Conservation (phyloP, 2,888 invertebrate genomes). For the Malacosoma neustria region DNA sequence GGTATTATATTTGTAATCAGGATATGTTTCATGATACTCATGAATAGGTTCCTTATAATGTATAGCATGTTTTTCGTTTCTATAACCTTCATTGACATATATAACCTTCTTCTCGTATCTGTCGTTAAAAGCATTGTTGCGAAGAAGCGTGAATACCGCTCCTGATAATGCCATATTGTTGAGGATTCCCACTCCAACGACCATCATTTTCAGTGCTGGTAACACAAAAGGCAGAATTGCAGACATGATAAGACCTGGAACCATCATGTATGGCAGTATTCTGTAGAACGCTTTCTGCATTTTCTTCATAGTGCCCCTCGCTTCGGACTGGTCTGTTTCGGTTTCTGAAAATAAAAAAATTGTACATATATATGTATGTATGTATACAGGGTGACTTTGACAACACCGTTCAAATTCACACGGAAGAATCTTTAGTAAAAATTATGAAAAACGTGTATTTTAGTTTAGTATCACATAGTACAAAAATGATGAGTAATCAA, state of each 20-base stretch:
- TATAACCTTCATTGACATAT: slow-evolving; percentile 74
- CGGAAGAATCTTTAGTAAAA: too few relatives aligned
- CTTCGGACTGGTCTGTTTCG: slow-evolving; percentile 16
- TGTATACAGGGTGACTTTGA: too few relatives aligned
- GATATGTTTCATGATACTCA: slow-evolving; percentile 12
- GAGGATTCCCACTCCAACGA: slow-evolving; percentile 74
- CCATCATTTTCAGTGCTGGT: slow-evolving; percentile 80
- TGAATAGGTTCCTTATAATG: slow-evolving; percentile 9
- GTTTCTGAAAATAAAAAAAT: slow-evolving; percentile 31
- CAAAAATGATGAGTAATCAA: too few relatives aligned
- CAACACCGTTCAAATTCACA: too few relatives aligned
- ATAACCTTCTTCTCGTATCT: slow-evolving; percentile 68
- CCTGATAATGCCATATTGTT: slow-evolving; percentile 81
- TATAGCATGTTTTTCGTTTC: slow-evolving; percentile 42
- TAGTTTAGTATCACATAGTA: too few relatives aligned
- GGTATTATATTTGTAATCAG: slow-evolving; percentile 1
- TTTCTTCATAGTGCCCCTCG: slow-evolving; percentile 48
- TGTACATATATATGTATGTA: too few relatives aligned
- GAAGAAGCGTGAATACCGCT: slow-evolving; percentile 72
- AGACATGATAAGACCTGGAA: slow-evolving; percentile 79
- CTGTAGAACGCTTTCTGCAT: slow-evolving; percentile 42
- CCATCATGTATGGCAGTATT: slow-evolving; percentile 69
- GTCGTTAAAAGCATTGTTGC: slow-evolving; percentile 75
- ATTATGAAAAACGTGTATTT: too few relatives aligned
- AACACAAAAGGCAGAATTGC: slow-evolving; percentile 80